phyloP scores from a whole-genome alignment of 2,113 vertebrate genomes.

The Psittacula cyanocephala region DNA sequence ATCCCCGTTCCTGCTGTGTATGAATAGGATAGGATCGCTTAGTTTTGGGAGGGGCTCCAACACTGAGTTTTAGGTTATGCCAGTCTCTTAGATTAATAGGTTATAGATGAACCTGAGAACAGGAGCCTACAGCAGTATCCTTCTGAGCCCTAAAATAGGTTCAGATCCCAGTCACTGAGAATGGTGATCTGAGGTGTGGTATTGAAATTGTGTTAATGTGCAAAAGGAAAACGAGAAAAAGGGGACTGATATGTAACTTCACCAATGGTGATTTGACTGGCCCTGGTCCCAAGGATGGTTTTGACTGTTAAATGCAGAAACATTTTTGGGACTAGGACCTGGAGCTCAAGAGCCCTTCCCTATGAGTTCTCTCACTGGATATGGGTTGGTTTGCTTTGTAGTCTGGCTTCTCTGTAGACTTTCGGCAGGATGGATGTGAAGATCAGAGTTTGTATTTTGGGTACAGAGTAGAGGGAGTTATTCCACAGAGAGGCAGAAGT shows the following conservation, averaged over 20 bases:
- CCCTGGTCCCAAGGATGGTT: not conserved
- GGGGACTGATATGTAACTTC: not conserved
- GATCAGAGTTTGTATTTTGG: not conserved
- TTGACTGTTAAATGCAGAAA: not conserved
- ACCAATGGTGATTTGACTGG: rapidly evolving
- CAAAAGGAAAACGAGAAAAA: not conserved
- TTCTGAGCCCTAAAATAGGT: not conserved
- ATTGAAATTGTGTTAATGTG: not conserved
- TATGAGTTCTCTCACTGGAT: not conserved
- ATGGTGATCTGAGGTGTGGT: no score
- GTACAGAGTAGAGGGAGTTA: not conserved
- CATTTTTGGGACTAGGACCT: no score
- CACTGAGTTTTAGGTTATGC: not conserved
- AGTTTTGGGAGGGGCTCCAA: not conserved
- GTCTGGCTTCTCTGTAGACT: not conserved
- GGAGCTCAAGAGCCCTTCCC: not conserved
- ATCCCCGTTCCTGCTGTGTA: rapidly evolving
- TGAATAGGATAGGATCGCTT: not conserved
- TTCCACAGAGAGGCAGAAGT: not conserved
- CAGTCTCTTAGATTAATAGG: rapidly evolving
- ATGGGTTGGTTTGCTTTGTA: not conserved
- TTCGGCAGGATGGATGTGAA: not conserved
- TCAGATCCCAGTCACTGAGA: rapidly evolving
- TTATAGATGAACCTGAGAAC: not conserved
- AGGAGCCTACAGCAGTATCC: not conserved